These are phyloP conservation scores for Loxodonta africana DNA, from an alignment of 2,113 vertebrate species.

Conservation along the genomic window DNA sequence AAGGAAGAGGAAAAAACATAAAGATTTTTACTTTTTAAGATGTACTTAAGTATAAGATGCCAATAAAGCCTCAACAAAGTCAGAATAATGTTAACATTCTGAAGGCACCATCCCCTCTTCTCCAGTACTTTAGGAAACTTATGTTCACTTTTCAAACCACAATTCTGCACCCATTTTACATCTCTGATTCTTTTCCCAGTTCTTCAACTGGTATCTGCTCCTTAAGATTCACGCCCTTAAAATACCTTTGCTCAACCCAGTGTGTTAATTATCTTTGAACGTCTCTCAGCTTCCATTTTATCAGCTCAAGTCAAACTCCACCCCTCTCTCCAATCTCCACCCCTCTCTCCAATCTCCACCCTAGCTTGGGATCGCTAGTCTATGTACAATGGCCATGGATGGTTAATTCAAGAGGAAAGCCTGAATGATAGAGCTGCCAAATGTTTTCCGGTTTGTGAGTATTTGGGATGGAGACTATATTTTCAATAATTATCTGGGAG, in stretches of 20 bases:
- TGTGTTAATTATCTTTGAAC: background rate
- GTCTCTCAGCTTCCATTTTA: background rate
- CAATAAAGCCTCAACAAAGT: background rate
- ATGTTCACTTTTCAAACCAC: background rate
- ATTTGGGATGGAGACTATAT: background rate
- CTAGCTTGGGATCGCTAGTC: background rate
- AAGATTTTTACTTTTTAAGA: background rate
- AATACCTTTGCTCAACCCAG: background rate
- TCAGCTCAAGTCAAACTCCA: background rate
- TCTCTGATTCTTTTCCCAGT: background rate
- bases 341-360: background rate
- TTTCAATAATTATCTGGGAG: background rate
- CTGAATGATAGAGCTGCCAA: background rate
- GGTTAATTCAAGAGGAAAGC: background rate
- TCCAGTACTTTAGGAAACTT: background rate
- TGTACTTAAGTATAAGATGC: background rate
- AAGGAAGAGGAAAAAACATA: background rate
- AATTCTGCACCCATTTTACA: background rate
- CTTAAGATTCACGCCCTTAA: background rate
- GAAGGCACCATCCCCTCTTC: rapidly evolving
- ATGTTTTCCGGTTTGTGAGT: background rate
- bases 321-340: background rate
- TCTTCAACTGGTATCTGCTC: background rate
- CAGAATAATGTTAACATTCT: background rate
- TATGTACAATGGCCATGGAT: background rate